Base-by-base conservation (phyloP, 2,797 vertebrate species). In the Sylvia borin region DNA sequence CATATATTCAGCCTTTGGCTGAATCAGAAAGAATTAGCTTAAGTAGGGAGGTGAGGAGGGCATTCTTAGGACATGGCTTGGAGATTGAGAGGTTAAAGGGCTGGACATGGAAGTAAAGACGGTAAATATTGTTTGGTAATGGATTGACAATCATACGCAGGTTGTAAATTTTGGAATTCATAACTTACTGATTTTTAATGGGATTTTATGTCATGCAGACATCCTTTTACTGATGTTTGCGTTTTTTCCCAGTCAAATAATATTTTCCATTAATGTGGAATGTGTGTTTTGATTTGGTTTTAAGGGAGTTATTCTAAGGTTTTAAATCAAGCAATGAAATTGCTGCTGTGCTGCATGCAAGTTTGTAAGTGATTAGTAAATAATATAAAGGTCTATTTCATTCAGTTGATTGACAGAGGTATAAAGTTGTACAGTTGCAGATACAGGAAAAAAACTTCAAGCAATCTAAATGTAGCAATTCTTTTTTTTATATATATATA, bases 201-300 rank as follows among this genome's bases (percentile, higher is more conserved):
- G 48, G 48, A 73, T 93, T 95, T 95, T 76, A 34, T 66, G 38
- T 89, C 79, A 57, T 57, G 38, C 55, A 85, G 62, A 31, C 34
- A 45, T 94, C 17, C 4, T 85, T 78, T 82, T 84, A 81, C 65
- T 62, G 40, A 65, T 82, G 71, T 66, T 54, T 82, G 71, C 73
- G 54, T 79, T 93, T 94, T 92, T 64, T 34, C 38, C 48, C 70
- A n/a, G 48, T 89, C 79, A 88, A 70, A 84, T 85, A 93, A 84
- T 90, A 88, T 66, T 95, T 74, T 86, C 71, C 48, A 64, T 64
- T 95, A 73, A 75, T 84, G 24, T 79, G 48, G 13, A 68, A 81
- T 72, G 55, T 78, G 80, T 93, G n/a, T 60, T 93, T 88, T 67
- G 55, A 81, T 94, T 94, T 90, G 55, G 26, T 81, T 96, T 93